Base-by-base conservation (phyloP, 2,113 vertebrate species). In the Lagopus leucura region DNA sequence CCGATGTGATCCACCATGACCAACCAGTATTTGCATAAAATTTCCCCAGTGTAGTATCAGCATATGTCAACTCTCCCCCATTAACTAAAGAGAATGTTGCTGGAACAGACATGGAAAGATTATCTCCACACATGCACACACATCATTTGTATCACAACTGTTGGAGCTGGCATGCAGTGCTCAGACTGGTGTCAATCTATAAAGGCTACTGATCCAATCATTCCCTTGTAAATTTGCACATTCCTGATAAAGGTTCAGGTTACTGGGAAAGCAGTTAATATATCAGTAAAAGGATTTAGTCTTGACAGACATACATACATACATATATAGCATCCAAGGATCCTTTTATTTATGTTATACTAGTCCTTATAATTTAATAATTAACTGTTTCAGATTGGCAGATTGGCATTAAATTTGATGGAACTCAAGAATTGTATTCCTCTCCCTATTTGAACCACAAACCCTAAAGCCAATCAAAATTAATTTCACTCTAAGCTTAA, bases 231-330 rank as follows among this genome's bases (percentile, higher is more conserved):
- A 86, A 95, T 93, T 95, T 92, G 80, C 90, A 88, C 79, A 43
- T 64, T 71, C 38, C 93, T 93, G 96, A 96, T 94, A 96, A 95
- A 95, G 72, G 55, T 61, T 75, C 82, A 50, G 88, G 73, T 91
- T 93, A 92, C 82, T 81, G 61, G 60, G 60, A 19, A 14, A 93
- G 77, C 72, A 0, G 47, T 90, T 95, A 83, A 94, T 95, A 76
- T 81, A 95, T 88, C 86, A 92, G 79, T 38, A 72, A 88, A 81
- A 93, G 88, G 90, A 95, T 93, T 95, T 94, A 90, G 88, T 6
- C 73, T 88, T 88, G 93, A 94, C 93, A 95, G 76, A 34, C 43
- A 64, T 78, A 81, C 86, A 91, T 88, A 91, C 38, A 38, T 38
- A 38, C 38, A 38, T 38, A 38, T 38, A 38, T 66, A 91, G 85